These are phyloP conservation scores for Yponomeuta malinellus DNA, from an alignment of 2,888 invertebrate species.

Conservation along the genomic window DNA sequence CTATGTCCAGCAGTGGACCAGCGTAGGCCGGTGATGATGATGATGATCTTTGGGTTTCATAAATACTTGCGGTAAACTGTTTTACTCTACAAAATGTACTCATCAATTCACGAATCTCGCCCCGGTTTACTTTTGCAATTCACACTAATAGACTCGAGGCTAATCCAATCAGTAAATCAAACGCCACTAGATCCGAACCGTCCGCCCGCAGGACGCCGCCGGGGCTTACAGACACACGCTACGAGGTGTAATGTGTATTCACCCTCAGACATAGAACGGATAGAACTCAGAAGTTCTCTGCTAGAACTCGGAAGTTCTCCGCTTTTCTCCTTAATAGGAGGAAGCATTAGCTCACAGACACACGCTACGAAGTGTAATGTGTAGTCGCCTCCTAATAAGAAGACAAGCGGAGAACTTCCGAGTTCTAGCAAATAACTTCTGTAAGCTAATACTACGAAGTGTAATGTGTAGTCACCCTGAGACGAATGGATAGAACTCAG, in stretches of 20 bases:
- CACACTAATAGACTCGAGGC: constrained; percentile 16
- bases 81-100: too few species aligned
- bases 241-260: constrained; percentile 51
- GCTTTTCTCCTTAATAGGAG: constrained; percentile 31
- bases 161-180: constrained; percentile 52
- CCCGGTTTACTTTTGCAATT: neutral
- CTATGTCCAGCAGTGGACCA: too few species aligned
- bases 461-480: constrained; percentile 55
- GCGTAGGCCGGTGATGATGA: too few species aligned
- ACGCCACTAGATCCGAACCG: constrained; percentile 30
- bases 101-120: neutral
- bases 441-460: constrained; percentile 21
- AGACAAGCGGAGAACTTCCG: too few species aligned
- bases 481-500: neutral
- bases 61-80: too few species aligned
- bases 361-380: constrained; percentile 53
- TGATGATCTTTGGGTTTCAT: too few species aligned
- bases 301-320: neutral
- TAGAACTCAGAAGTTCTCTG: neutral
- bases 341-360: constrained; percentile 52
- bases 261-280: constrained; percentile 25
- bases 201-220: constrained; percentile 59
- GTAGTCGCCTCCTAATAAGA: constrained; percentile 35
- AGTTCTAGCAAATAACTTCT: too few species aligned
- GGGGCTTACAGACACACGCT: constrained; percentile 62